These are phyloP conservation scores for Jordanella pulchra DNA, from an alignment of 2,797 vertebrate species.

Conservation along the genomic window DNA sequence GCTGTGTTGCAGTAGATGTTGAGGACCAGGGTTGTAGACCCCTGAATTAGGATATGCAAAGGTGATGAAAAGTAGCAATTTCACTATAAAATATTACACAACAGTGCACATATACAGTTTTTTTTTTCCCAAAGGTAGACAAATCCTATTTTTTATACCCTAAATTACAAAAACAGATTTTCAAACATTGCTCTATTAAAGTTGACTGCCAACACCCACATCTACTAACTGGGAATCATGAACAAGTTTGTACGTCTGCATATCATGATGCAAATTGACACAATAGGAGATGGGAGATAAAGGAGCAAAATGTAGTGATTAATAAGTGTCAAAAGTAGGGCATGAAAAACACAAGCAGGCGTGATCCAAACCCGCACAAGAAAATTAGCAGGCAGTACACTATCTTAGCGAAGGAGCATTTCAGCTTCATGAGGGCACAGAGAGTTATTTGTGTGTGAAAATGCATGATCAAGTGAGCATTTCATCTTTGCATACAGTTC, in stretches of 20 bases:
- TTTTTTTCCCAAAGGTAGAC: neutral
- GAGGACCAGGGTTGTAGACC: no score
- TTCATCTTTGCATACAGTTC: neutral
- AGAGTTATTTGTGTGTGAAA: neutral
- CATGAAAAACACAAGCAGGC: neutral
- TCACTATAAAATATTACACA: neutral
- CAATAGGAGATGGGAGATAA: neutral
- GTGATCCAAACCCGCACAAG: constrained; percentile 3
- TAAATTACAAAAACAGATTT: neutral
- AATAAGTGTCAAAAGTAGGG: constrained; percentile 3
- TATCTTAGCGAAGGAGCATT: neutral
- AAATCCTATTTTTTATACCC: neutral
- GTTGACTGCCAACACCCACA: neutral
- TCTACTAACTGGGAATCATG: neutral
- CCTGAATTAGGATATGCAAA: neutral
- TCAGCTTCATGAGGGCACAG: neutral
- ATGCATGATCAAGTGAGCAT: neutral
- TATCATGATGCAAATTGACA: constrained; percentile 13
- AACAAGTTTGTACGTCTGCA: neutral
- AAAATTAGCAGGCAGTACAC: neutral
- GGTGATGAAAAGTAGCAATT: neutral
- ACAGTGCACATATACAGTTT: neutral
- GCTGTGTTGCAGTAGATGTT: no score
- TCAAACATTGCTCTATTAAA: neutral
- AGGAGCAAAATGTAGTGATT: neutral